Conservation (phyloP, 2,888 invertebrate genomes). For the Meganola albula region DNA sequence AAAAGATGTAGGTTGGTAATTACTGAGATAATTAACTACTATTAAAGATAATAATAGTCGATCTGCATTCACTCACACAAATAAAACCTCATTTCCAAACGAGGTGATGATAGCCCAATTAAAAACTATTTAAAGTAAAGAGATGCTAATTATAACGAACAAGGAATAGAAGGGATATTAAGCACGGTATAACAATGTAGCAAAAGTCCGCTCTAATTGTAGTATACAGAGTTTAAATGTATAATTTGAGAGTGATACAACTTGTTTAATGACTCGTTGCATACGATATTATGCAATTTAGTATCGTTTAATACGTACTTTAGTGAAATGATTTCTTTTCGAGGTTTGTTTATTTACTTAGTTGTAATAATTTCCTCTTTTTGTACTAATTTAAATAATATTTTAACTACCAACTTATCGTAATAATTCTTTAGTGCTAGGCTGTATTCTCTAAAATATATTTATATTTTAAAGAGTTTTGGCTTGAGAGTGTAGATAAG, state of each 20-base stretch:
- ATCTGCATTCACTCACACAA: too few species aligned
- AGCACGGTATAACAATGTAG: slow-evolving; percentile 31
- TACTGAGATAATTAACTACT: too few species aligned
- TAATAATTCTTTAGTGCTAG: too few species aligned
- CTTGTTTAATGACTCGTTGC: slow-evolving; percentile 33
- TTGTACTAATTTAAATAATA: too few species aligned
- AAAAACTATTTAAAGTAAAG: slow-evolving; percentile 20
- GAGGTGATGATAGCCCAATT: slow-evolving; percentile 26
- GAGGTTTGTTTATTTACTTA: too few species aligned
- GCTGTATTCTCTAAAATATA: too few species aligned
- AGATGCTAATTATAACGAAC: slow-evolving; percentile 26
- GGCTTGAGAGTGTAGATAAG: too few species aligned
- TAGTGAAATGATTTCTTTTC: slow-evolving; percentile 18
- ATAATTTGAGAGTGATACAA: slow-evolving; percentile 35
- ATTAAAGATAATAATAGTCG: too few species aligned
- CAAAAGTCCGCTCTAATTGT: slow-evolving; percentile 34
- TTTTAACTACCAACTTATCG: too few species aligned
- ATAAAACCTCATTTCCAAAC: slow-evolving; percentile 19
- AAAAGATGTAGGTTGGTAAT: too few species aligned
- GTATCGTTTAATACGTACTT: slow-evolving; percentile 26
- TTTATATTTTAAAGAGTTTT: too few species aligned
- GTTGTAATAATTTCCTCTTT: too few species aligned
- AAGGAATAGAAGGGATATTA: slow-evolving; percentile 24
- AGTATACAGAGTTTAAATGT: slow-evolving; percentile 26
- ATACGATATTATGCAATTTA: slow-evolving; percentile 37